Conservation (phyloP, 2,888 invertebrate genomes). For the Eretmocerus hayati region DNA sequence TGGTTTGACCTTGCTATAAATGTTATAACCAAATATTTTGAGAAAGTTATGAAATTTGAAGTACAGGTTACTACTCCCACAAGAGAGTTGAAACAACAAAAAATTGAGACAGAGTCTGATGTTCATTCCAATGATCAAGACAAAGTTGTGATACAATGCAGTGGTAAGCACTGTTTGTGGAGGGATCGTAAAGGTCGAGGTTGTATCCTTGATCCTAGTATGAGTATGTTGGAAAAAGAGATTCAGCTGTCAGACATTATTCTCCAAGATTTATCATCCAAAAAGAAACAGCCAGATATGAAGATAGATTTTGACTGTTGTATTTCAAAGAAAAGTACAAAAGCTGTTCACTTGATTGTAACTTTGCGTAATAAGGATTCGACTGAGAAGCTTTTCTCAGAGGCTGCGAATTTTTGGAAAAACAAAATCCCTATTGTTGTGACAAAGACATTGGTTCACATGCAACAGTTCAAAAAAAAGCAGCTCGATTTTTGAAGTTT, state of each 20-base stretch:
- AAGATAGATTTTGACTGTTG: conserved; percentile 14
- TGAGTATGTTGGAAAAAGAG: conserved; percentile 40
- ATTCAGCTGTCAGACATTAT: conserved; percentile 38
- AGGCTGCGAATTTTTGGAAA: conserved; percentile 33
- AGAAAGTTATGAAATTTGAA: conserved; percentile 39
- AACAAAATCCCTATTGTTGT: conserved; percentile 33
- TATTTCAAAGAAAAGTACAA: conserved; percentile 28
- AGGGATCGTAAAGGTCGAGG: conserved; percentile 31
- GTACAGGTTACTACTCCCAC: conserved; percentile 27
- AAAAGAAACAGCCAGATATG: conserved; percentile 13
- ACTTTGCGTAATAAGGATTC: conserved; percentile 30
- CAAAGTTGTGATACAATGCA: conserved; percentile 34
- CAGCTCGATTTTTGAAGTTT: too few species aligned
- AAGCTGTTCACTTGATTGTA: conserved; percentile 34
- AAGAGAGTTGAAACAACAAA: conserved; percentile 37
- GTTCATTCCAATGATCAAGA: conserved; percentile 38
- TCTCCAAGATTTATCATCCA: conserved; percentile 21
- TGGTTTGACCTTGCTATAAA: conserved; percentile 38
- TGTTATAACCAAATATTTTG: conserved; percentile 37
- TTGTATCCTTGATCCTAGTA: conserved; percentile 25
- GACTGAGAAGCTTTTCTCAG: conserved; percentile 34
- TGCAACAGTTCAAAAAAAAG: conserved; percentile 31
- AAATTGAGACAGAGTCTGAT: conserved; percentile 38
- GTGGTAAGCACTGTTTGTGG: conserved; percentile 40
- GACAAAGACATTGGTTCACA: conserved; percentile 30